Evolutionary conservation across 1,140 invertebrate genomes (phyloP), one percentile per base, ranked within the genome.

Genomic region (Hycleus cichorii): DNA sequence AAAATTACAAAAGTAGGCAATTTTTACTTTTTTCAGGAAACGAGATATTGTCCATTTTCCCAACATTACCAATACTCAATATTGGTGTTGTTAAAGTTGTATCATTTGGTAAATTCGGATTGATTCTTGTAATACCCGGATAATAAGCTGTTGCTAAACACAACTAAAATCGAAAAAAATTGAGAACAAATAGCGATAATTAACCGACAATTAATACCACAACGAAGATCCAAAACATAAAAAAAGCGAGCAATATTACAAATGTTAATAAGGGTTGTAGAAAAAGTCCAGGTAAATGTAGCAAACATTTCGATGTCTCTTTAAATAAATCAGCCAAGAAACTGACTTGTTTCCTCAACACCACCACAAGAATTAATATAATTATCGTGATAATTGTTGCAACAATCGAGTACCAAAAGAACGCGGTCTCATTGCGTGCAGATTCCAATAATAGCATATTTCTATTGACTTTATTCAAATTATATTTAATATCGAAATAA

Each of bases 191-290:
- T n/a, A 4, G 27, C 10, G 39, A 44, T 48, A 49, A 56, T 57
- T 12, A 47, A 40, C 47, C 55, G 9, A 10, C 11, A 42, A 56
- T 59, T 42, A 78, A 83, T 78, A 89, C 87, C 61, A 95, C 82
- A 39, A 95, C 84, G 32, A 81, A 78, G 2, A 93, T 78, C 92
- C 92, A 96, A 77, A 90, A 91, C 42, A 84, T 74, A 61, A 93
- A 88, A 72, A 95, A 95, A 42, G 84, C 58, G 26, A 88, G 73
- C 0, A 96, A 76, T 47, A 87, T 80, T 45, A 89, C 59, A 70
- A 94, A 94, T 0, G 93, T 95, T 56, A 93, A 76, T 1, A 96
- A 69, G 1, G 94, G 93, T 69, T 95, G 93, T 18, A 94, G 76
- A 66, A 95, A 86, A 25, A 97, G 74, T n/a, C 82, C 83, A 4